Base-by-base conservation (phyloP, 2,888 invertebrate species). In the Cerceris rybyensis region DNA sequence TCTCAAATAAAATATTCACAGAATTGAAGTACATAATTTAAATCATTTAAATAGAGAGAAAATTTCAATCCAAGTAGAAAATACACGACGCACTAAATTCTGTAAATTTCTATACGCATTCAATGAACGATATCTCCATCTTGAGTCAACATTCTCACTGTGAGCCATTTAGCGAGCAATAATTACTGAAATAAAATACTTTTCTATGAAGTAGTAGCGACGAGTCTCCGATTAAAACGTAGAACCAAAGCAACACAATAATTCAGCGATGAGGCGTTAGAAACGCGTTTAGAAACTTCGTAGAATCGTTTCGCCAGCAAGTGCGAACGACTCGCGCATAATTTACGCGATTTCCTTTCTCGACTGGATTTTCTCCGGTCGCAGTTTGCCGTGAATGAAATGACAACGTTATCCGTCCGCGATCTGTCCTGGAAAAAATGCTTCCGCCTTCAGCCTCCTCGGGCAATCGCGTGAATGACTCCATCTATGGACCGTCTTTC, bases 331-430 rank as follows among this genome's bases (percentile, higher is more conserved):
- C 43, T 11, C 49, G 69, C 61, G 63, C 70, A 73, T 66, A 81
- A 83, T 81, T 71, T 59, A 49, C 71, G 55, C 72, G 75, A 75
- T 72, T 72, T 75, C 75, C 72, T 75, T 75, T 72, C 72, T 7
- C 16, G 65, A n/a, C 67, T 67, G 63, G 63, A 46, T 74, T 74
- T 67, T 76, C 76, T 54, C 75, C 58, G 41, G 11, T 43, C 14
- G 9, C 41, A 9, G 50, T 39, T 50, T 42, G 14, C 57, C 8
- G 52, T 67, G 75, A 49, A 74, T 63, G 59, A 67, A 74, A 75
- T 43, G 59, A 43, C 58, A 57, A 57, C 70, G 28, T 71, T 59
- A 73, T 61, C 60, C 55, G 2, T 5, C 16, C 54, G 59, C 66
- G 71, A 67, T 71, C 58, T 58, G 43, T 14, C 1, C 17, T 46